Conservation (phyloP, 2,797 vertebrate genomes). For the Myotis pilosus region DNA sequence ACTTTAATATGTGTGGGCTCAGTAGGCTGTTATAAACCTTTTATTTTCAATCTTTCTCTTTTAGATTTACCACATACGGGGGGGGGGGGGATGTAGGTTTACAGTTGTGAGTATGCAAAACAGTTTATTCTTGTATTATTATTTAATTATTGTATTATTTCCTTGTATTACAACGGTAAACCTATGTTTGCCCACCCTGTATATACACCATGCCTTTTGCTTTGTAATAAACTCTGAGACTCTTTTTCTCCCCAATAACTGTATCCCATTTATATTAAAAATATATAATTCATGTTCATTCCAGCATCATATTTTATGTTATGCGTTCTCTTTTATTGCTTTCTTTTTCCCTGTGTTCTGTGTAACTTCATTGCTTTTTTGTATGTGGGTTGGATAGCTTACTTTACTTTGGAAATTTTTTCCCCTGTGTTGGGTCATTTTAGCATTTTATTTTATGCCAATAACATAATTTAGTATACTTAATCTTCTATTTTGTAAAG, state of each 20-base stretch:
- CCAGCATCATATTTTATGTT: not conserved
- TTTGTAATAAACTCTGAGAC: not conserved
- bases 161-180: not conserved
- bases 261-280: conserved; percentile 10
- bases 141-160: not conserved
- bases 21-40: not conserved
- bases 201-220: not conserved
- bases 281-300: not conserved
- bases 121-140: not conserved
- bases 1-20: not conserved
- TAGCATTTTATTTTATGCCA: not conserved
- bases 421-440: not conserved
- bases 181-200: not conserved
- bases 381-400: not conserved
- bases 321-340: not conserved
- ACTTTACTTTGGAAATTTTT: not conserved
- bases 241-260: not conserved
- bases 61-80: not conserved
- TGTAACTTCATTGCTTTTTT: not conserved
- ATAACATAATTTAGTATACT: not conserved
- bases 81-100: not conserved
- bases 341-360: not conserved
- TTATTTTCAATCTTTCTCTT: not conserved
- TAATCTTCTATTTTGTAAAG: not conserved
- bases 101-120: not conserved